Percentiles rank a stretch among this genome's conserved stretches.
phyloP scores from a whole-genome alignment of 1,140 invertebrate species.

The Zaprionus camerounensis region DNA sequence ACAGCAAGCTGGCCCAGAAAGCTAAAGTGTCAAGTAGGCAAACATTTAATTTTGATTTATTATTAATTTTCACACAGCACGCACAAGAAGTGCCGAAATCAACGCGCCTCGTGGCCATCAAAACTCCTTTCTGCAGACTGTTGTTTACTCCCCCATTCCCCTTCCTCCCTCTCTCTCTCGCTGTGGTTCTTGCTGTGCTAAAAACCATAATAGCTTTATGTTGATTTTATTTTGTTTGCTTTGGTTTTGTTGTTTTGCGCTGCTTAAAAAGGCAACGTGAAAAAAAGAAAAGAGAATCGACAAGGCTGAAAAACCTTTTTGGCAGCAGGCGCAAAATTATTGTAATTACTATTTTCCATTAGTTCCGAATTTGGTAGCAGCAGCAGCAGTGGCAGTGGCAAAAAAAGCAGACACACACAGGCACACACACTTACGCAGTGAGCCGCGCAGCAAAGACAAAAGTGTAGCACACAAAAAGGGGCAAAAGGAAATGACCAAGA shows the following conservation, averaged over 20 bases:
- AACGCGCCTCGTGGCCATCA: not conserved
- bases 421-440: constrained; percentile 1
- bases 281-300: constrained; percentile 29
- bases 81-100: constrained; percentile 28
- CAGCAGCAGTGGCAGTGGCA: constrained; percentile 11
- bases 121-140: not conserved
- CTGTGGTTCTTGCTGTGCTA: not conserved
- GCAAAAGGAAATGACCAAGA: constrained; percentile 4
- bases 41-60: constrained; percentile 82
- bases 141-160: not conserved
- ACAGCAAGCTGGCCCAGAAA: constrained; percentile 25
- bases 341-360: constrained; percentile 82
- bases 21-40: constrained; percentile 77
- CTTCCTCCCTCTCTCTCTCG: not conserved
- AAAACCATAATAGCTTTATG: constrained; percentile 53
- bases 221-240: constrained; percentile 38
- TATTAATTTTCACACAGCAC: constrained; percentile 75
- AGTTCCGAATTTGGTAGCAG: constrained; percentile 53
- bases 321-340: constrained; percentile 54
- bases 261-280: constrained; percentile 1
- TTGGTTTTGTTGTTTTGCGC: constrained; percentile 13
- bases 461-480: constrained; percentile 32
- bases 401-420: constrained; percentile 14
- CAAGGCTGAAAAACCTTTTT: constrained; percentile 19
- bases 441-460: constrained; percentile 27